Conservation (phyloP, 2,888 invertebrate species). For the Aspidapion aeneum region DNA sequence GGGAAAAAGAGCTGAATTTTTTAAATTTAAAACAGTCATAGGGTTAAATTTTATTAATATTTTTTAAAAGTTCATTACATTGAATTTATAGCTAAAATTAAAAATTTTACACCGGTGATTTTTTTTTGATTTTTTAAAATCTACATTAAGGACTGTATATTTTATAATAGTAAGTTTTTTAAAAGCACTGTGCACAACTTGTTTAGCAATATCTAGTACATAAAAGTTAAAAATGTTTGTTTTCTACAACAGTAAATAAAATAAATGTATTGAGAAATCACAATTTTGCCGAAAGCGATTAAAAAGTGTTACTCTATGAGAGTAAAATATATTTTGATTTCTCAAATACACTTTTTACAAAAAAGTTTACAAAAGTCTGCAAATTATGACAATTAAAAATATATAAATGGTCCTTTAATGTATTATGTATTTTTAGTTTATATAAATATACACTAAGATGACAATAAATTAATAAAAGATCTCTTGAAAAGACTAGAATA, state of each 20-base stretch:
- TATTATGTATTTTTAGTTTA: too few relatives aligned
- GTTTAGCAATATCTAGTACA: neutral
- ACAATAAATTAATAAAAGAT: too few relatives aligned
- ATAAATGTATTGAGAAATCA: neutral
- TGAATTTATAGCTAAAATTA: neutral
- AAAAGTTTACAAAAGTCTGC: too few relatives aligned
- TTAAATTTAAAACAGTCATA: too few relatives aligned
- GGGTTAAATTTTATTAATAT: too few relatives aligned
- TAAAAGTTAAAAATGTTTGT: too few relatives aligned
- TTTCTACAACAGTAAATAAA: too few relatives aligned
- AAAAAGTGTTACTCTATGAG: slow-evolving; percentile 21
- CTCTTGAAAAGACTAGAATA: too few relatives aligned
- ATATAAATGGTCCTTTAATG: too few relatives aligned
- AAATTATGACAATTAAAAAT: too few relatives aligned
- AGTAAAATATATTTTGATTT: slow-evolving; percentile 14
- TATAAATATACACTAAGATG: too few relatives aligned
- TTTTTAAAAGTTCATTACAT: too few relatives aligned
- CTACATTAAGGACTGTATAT: neutral
- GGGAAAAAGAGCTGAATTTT: neutral
- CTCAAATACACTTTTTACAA: neutral
- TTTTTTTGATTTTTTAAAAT: neutral
- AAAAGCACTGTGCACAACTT: neutral
- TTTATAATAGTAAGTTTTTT: neutral
- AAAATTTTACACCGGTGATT: neutral
- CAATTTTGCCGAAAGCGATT: neutral